A percentile compares a stretch with the other conserved stretches of the same genome.
Evolutionary conservation across 2,113 vertebrate species (phyloP).

Genomic region (Pomatostomus ruficeps): DNA sequence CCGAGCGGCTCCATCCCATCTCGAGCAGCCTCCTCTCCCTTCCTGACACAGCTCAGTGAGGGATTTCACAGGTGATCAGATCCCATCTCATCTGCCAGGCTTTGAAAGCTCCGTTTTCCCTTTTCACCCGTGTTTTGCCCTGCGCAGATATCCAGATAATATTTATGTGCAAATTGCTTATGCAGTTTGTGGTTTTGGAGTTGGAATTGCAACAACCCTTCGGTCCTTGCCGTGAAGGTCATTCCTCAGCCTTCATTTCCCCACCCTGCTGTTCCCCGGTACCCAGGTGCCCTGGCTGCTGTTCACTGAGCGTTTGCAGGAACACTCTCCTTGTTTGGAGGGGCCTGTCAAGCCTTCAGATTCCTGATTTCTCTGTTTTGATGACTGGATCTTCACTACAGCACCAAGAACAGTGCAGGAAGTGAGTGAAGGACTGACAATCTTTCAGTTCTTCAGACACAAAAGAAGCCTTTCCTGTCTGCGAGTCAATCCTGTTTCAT

Average conservation of each 20-base stretch:
- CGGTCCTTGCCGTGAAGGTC: not conserved
- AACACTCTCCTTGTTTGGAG: not conserved
- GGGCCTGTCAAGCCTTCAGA: not conserved
- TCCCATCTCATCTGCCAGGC: conserved; percentile 11
- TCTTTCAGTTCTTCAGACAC: conserved; percentile 1
- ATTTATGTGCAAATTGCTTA: conserved; percentile 35
- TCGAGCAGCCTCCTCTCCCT: not conserved
- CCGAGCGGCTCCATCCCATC: not conserved
- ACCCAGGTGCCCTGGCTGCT: not conserved
- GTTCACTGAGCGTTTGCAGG: not conserved
- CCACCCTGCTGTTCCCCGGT: not conserved
- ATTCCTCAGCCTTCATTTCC: not conserved
- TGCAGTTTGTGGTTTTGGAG: not conserved
- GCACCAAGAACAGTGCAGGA: not conserved
- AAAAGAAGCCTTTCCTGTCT: conserved; percentile 13
- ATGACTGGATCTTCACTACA: not conserved
- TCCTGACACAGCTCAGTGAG: not conserved
- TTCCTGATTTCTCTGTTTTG: conserved; percentile 9
- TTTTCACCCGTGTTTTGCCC: conserved; percentile 22
- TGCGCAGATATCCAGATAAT: not conserved
- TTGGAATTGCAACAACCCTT: conserved; percentile 18
- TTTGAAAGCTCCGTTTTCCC: conserved; percentile 2
- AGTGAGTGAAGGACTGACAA: not conserved
- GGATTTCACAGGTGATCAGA: not conserved
- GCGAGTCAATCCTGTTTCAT: conserved; percentile 46